A percentile compares a stretch with the other conserved stretches of the same genome.
phyloP scores from a whole-genome alignment of 2,797 vertebrate species.

The Pipistrellus pipistrellus region DNA sequence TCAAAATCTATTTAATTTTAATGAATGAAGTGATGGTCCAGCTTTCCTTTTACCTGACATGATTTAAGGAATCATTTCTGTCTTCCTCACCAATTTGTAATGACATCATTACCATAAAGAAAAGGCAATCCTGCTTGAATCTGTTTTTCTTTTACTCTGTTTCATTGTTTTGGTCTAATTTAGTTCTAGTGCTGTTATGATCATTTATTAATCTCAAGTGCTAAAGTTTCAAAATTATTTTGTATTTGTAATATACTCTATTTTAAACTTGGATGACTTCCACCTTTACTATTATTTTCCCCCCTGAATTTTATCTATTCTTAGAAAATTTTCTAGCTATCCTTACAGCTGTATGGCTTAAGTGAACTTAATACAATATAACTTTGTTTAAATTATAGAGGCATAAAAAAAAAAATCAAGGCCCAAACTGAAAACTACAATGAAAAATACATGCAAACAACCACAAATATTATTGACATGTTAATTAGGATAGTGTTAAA shows the following conservation, averaged over 20 bases:
- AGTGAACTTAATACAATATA: not conserved
- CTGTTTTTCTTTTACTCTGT: not conserved
- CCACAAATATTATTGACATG: not conserved
- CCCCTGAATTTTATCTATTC: not conserved
- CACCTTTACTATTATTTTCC: not conserved
- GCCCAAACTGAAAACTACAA: not conserved
- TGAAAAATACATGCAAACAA: not conserved
- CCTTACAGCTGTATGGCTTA: not conserved
- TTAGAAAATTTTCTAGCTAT: not conserved
- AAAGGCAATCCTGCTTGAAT: not conserved
- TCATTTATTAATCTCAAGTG: not conserved
- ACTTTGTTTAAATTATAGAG: not conserved
- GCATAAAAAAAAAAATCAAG: conserved; percentile 10
- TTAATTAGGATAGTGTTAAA: not conserved
- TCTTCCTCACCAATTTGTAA: not conserved
- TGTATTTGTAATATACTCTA: not conserved
- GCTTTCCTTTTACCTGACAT: not conserved
- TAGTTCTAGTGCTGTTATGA: not conserved
- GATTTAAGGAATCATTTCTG: not conserved
- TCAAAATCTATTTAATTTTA: not conserved
- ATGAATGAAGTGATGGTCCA: not conserved
- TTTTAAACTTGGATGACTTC: not conserved
- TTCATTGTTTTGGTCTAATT: not conserved
- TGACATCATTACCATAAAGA: not conserved
- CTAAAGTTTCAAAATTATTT: not conserved